Evolutionary conservation across 1,140 invertebrate genomes (phyloP), one percentile per base, ranked within the genome.

Genomic region (Ericerus pela): DNA sequence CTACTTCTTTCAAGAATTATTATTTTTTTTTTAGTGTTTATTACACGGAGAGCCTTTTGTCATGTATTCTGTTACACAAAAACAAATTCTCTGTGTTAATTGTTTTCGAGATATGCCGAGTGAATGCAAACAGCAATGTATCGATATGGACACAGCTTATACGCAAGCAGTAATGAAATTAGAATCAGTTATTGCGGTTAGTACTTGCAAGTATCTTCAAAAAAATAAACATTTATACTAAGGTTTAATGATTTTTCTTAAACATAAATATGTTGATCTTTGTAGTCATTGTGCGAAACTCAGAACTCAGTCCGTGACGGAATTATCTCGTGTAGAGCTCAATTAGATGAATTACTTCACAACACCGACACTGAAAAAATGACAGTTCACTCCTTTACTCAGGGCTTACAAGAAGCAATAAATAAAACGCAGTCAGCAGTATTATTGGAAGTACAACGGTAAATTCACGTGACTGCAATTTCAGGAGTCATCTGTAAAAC

Each of bases 71-170:
- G 78, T 78, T 31, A 73, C 75, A 36, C 78, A 78, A 58, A 77
- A 80, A 59, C 73, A 72, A 27, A 81, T 82, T 79, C 66, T 82
- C 1, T 84, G 80, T 61, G 79, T 81, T 10, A 81, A 77, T 53
- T 84, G 81, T 61, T 81, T 80, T 62, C 75, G 79, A 14, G 80
- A 84, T 62, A 76, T 75, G 4, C 77, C 79, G 2, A 69, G 73
- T 30, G 80, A 83, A 55, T 73, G 76, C 2, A 67, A 79, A 20
- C 68, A 78, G 5, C 79, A 82, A 60, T 84, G 81, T 64, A 71
- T 83, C 11, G 80, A 84, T 63, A 78, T 84, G 52, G 80, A 84
- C 58, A 80, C 76, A 18, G 80, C 81, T n/a, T 81, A 81, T 71
- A 73, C 72, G 57, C 79, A 81, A 64, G 73, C 76, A 2, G 75